A percentile compares a stretch with the other conserved stretches of the same genome.
Conservation (phyloP, 2,113 vertebrate genomes). For the Antechinus stuartii region DNA sequence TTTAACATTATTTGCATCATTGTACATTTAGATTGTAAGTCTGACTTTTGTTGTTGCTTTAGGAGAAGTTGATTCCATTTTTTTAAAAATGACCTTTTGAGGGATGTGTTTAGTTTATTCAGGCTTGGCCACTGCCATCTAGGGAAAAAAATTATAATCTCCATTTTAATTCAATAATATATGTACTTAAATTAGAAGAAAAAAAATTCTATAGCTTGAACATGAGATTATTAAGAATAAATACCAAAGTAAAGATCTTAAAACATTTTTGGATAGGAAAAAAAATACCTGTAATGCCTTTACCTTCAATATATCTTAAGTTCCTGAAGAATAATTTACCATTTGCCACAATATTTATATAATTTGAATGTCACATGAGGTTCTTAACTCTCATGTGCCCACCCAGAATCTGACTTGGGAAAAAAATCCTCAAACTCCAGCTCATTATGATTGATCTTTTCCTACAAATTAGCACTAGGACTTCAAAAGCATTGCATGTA, state of each 20-base stretch:
- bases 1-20: not conserved
- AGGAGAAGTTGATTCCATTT: not conserved
- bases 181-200: not conserved
- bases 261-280: not conserved
- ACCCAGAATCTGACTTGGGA: not conserved
- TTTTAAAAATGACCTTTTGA: not conserved
- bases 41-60: not conserved
- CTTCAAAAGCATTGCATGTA: not conserved
- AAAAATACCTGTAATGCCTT: not conserved
- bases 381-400: not conserved
- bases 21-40: not conserved
- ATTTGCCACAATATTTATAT: not conserved
- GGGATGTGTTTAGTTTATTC: not conserved
- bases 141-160: slow-evolving; percentile 1
- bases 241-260: slow-evolving; percentile 20
- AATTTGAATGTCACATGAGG: too few relatives aligned
- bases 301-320: not conserved
- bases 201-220: not conserved
- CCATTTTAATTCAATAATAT: slow-evolving; percentile 26
- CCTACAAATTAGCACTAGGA: not conserved
- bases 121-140: not conserved
- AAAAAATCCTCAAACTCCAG: not conserved
- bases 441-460: not conserved
- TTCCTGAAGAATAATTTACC: slow-evolving; percentile 7
- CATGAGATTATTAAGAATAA: not conserved